Evolutionary conservation across 1,140 invertebrate species (phyloP).

Genomic region (Heliconius melpomene): DNA sequence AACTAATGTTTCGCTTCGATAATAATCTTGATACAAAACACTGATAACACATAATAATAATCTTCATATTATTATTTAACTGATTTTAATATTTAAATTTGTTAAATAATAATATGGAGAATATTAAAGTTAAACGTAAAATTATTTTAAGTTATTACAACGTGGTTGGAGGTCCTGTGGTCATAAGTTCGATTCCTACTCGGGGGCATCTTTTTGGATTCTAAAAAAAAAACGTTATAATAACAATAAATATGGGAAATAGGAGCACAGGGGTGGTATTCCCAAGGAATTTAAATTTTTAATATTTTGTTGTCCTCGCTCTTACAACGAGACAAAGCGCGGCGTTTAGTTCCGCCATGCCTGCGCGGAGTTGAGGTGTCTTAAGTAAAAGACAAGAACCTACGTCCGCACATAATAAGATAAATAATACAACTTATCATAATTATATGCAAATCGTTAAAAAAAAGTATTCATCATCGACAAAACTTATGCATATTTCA

Average conservation of each 20-base stretch:
- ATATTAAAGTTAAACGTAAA: too few relatives aligned
- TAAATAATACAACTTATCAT: neutral
- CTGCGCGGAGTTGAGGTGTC: neutral
- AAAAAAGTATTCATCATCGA: conserved; percentile 6
- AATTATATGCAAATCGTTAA: conserved; percentile 14
- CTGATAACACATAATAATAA: neutral
- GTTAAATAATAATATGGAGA: neutral
- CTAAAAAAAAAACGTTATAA: too few relatives aligned
- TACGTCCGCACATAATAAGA: neutral
- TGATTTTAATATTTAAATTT: neutral
- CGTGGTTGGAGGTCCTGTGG: too few relatives aligned
- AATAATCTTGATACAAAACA: conserved; percentile 3
- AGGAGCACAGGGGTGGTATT: too few relatives aligned
- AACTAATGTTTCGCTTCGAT: conserved; percentile 2
- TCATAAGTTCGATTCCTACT: too few relatives aligned
- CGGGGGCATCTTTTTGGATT: too few relatives aligned
- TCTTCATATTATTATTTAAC: neutral
- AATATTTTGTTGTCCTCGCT: neutral
- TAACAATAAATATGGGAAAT: too few relatives aligned
- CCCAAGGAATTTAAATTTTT: too few relatives aligned
- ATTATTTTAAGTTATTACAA: neutral
- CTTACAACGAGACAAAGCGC: neutral
- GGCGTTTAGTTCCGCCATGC: neutral
- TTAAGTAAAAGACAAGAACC: neutral
- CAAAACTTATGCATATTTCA: neutral